Percentiles rank a stretch among this genome's conserved stretches.
Conservation (phyloP, 2,888 invertebrate genomes). For the Parnassius apollo region DNA sequence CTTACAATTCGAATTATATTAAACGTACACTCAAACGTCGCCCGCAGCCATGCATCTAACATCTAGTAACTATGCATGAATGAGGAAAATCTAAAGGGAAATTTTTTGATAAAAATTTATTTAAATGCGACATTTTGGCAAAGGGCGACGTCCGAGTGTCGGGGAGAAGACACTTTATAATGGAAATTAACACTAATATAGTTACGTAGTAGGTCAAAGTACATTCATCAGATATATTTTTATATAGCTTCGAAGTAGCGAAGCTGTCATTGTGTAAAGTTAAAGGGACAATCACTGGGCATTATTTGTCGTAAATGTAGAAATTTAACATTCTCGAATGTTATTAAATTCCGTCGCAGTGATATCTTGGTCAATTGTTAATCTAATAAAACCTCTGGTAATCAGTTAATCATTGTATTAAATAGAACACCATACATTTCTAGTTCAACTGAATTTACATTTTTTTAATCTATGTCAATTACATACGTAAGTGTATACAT, state of each 20-base stretch:
- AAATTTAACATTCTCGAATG: conserved; percentile 50
- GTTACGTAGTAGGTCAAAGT: conserved; percentile 68
- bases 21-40: conserved; percentile 38
- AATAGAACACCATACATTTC: conserved; percentile 65
- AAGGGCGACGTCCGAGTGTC: conserved; percentile 49
- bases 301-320: conserved; percentile 64
- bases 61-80: conserved; percentile 47
- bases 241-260: conserved; percentile 44
- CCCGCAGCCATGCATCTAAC: conserved; percentile 31
- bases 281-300: conserved; percentile 52
- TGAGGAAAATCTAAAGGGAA: conserved; percentile 53
- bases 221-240: conserved; percentile 37
- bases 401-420: conserved; percentile 43
- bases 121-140: conserved; percentile 52
- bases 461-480: conserved; percentile 45
- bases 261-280: conserved; percentile 50
- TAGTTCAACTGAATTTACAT: conserved; percentile 69
- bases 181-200: conserved; percentile 70
- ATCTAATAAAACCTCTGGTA: conserved; percentile 53
- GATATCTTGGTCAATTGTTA: conserved; percentile 67
- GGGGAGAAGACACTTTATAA: conserved; percentile 64
- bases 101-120: conserved; percentile 52
- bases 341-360: conserved; percentile 57
- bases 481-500: conserved; percentile 41
- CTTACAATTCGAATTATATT: conserved; percentile 60